Evolutionary conservation across 2,888 invertebrate genomes (phyloP).

Genomic region (Panopea generosa): DNA sequence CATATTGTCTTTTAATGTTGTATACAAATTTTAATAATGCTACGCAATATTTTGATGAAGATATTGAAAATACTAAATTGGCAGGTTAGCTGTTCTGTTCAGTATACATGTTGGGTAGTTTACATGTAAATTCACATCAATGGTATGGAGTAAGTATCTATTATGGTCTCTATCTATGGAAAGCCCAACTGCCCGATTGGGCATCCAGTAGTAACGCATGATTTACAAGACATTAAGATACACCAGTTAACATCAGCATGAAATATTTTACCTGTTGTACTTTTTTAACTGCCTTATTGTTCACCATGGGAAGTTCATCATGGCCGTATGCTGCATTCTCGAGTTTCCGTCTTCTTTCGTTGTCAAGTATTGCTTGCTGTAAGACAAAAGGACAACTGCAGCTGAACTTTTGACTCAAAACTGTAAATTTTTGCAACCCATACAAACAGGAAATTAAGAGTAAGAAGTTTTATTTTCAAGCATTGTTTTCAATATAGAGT

Average conservation of each 20-base stretch:
- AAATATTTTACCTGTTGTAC: slow-evolving; percentile 68
- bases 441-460: not conserved
- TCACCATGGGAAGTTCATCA: slow-evolving; percentile 68
- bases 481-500: not conserved
- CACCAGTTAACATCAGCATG: not conserved
- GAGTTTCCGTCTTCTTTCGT: slow-evolving; percentile 95
- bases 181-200: no score
- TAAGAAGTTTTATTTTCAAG: not conserved
- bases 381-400: no score
- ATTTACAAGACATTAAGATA: not conserved
- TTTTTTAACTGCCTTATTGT: slow-evolving; percentile 79
- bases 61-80: no score
- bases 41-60: no score
- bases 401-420: not conserved
- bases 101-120: no score
- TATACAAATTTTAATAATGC: no score
- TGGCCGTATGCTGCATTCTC: slow-evolving; percentile 89
- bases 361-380: slow-evolving; percentile 95
- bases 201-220: no score
- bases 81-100: no score
- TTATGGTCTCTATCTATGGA: no score
- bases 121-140: no score
- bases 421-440: not conserved
- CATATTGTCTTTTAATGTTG: no score
- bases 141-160: no score